These are phyloP conservation scores for Muntiacus muntjak DNA, from an alignment of 2,113 vertebrate species.

Conservation along the genomic window DNA sequence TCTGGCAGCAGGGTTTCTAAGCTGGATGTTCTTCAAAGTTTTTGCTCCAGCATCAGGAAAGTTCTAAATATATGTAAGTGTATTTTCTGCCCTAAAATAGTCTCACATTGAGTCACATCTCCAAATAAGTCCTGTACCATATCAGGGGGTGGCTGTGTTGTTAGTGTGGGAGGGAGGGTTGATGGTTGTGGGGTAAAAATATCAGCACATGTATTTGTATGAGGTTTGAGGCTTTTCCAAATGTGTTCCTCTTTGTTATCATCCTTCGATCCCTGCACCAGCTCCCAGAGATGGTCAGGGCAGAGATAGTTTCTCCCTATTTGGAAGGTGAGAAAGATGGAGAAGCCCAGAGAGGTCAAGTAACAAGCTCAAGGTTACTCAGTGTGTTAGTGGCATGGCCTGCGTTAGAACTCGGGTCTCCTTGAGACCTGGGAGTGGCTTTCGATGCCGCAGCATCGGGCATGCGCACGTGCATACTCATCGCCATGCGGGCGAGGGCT, in stretches of 20 bases:
- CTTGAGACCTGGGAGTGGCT: neutral
- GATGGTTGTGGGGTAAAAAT: constrained; percentile 56
- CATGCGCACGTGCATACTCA: neutral
- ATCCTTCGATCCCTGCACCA: neutral
- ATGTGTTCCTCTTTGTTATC: neutral
- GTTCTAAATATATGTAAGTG: constrained; percentile 72
- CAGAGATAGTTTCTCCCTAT: neutral
- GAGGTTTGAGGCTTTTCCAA: constrained; percentile 20
- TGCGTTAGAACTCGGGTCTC: neutral
- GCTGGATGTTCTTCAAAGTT: constrained; percentile 58
- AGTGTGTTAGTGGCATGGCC: neutral
- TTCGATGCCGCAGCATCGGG: neutral
- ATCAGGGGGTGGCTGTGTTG: constrained; percentile 64
- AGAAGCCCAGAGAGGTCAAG: neutral
- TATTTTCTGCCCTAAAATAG: constrained; percentile 72
- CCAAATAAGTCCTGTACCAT: constrained; percentile 64
- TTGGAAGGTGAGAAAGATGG: neutral
- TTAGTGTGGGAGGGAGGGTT: constrained; percentile 50
- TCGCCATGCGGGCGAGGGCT: rapidly evolving
- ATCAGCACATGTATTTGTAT: constrained; percentile 23
- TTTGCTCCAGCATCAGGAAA: constrained; percentile 40
- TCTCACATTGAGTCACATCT: constrained; percentile 63
- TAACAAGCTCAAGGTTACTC: neutral
- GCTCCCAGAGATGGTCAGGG: neutral
- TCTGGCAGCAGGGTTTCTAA: constrained; percentile 43